Evolutionary conservation across 2,797 vertebrate species (phyloP), one percentile per base, ranked within the genome.

Genomic region (Microctenopoma lineatum): DNA sequence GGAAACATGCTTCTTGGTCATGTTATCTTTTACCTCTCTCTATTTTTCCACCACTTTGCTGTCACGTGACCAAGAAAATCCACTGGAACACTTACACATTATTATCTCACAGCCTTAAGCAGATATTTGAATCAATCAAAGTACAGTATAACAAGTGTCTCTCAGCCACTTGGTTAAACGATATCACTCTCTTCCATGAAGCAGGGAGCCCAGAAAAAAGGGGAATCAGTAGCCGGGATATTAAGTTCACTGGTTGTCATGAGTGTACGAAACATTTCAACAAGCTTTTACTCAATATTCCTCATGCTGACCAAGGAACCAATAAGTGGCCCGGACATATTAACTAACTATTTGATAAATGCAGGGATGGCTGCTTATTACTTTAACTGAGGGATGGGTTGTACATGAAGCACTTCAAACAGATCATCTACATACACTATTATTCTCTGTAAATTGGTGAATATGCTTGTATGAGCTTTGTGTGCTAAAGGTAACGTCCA

Each of bases 391-490:
- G 58, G 11, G 8, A 11, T 11, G 25, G 27, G n/a, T 45, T 10
- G 16, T 59, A 77, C 75, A 27, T 25, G 39, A 66, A 45, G 21
- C 36, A 61, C 75, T 71, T 29, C 47, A 53, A 0, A 50, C n/a
- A 15, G 36, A 29, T 18, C 21, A 12, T 32, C 39, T 52, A 21
- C 9, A 53, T 8, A 13, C 13, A 12, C 46, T 10, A 50, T 26
- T 45, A 1, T 25, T 15, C 9, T 42, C 55, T 32, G 48, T 51
- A 46, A 21, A 1, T 21, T 21, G 29, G 38, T 53, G 25, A 34
- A 58, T 25, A 6, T 36, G 5, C 11, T 59, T 55, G n/a, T n/a
- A 59, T 25, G 1, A 25, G 36, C 16, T 58, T 25, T 47, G 7
- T 1, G 25, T 62, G 67, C 5, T 42, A 7, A 27, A 32, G 51